Percentiles rank a stretch among this genome's conserved stretches.
Evolutionary conservation across 2,113 vertebrate species (phyloP).

Genomic region (Sapayoa aenigma): DNA sequence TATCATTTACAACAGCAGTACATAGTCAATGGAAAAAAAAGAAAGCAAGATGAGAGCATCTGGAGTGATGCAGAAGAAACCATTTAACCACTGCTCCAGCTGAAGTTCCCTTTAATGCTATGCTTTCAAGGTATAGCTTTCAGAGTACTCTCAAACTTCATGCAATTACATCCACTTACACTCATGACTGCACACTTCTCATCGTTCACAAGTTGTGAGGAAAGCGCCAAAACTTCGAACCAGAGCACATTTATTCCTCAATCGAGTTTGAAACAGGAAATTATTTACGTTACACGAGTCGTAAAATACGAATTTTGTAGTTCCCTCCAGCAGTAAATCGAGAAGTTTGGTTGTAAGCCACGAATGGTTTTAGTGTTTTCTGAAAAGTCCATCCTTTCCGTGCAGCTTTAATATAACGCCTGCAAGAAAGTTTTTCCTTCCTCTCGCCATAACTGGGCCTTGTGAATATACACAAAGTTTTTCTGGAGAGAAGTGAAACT

Average conservation of each 20-base stretch:
- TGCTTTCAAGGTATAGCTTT: neutral
- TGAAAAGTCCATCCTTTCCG: neutral
- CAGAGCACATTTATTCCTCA: neutral
- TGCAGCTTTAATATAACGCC: neutral
- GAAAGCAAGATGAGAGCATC: neutral
- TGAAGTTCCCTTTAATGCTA: neutral
- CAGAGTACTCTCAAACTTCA: too few species aligned
- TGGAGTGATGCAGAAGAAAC: neutral
- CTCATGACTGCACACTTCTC: neutral
- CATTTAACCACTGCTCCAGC: neutral
- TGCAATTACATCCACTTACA: neutral
- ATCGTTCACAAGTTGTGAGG: neutral
- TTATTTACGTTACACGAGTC: accelerated
- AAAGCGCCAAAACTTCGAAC: neutral
- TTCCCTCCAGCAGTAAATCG: neutral
- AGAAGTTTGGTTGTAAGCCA: accelerated
- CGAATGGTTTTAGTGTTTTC: neutral
- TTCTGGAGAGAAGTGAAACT: neutral
- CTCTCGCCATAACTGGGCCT: neutral
- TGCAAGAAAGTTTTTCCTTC: accelerated
- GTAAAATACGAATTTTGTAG: neutral
- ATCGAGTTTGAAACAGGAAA: neutral
- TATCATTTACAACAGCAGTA: neutral
- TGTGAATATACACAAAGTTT: neutral
- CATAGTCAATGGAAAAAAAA: accelerated